Percentiles rank a stretch among this genome's conserved stretches.
These are phyloP conservation scores for Cirrhinus molitorella DNA, from an alignment of 2,797 vertebrate genomes.

Conservation along the genomic window DNA sequence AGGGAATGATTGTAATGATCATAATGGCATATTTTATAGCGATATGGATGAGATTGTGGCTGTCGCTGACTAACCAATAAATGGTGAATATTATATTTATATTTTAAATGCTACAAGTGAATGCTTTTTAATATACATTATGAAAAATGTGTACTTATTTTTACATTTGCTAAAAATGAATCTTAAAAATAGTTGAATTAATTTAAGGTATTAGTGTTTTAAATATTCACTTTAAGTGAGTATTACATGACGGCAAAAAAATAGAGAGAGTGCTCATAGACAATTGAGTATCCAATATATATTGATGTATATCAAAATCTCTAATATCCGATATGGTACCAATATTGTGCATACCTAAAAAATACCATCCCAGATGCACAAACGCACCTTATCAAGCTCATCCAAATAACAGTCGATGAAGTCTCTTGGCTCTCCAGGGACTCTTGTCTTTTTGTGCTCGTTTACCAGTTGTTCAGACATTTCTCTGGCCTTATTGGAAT, in stretches of 20 bases:
- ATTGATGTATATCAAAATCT: not conserved
- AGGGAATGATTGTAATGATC: too few relatives aligned
- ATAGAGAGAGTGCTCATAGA: not conserved
- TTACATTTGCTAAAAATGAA: too few relatives aligned
- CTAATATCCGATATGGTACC: not conserved
- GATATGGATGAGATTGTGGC: too few relatives aligned
- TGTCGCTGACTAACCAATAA: too few relatives aligned
- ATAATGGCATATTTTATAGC: too few relatives aligned
- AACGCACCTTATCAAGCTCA: slow-evolving; percentile 66
- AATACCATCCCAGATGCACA: not conserved
- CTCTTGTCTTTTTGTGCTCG: slow-evolving; percentile 65
- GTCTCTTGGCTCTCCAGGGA: slow-evolving; percentile 67
- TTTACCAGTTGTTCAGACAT: slow-evolving; percentile 46
- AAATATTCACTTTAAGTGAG: too few relatives aligned
- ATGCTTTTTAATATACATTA: too few relatives aligned
- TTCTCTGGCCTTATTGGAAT: slow-evolving; percentile 43
- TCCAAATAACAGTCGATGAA: slow-evolving; percentile 76
- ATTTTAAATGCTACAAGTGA: too few relatives aligned
- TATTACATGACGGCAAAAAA: not conserved
- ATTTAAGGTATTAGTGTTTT: too few relatives aligned
- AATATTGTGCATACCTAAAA: not conserved
- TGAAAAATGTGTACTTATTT: too few relatives aligned
- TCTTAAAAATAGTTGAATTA: too few relatives aligned
- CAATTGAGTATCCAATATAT: not conserved
- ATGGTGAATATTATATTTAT: too few relatives aligned